phyloP scores from a whole-genome alignment of 1,140 invertebrate species.

The Aphidius ervi region DNA sequence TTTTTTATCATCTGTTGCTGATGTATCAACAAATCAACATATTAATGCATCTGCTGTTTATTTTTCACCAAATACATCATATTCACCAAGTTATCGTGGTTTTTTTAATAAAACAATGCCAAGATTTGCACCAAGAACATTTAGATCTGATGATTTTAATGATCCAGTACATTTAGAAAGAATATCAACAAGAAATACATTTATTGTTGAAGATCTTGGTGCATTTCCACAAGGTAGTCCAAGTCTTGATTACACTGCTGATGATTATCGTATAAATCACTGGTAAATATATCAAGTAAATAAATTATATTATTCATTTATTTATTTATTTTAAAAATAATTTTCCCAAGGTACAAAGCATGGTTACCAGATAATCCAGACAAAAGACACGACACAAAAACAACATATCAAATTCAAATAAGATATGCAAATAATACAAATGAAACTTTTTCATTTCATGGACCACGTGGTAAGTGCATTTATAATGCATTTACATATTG shows the following conservation, averaged over 20 bases:
- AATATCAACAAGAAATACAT: conserved; percentile 88
- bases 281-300: conserved; percentile 60
- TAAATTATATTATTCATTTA: neutral
- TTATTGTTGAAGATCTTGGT: conserved; percentile 77
- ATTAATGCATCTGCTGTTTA: conserved; percentile 93
- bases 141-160: conserved; percentile 87
- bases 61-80: conserved; percentile 91
- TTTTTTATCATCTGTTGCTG: conserved; percentile 89
- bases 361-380: conserved; percentile 86
- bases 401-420: conserved; percentile 85
- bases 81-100: conserved; percentile 89
- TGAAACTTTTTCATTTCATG: conserved; percentile 91
- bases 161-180: conserved; percentile 89
- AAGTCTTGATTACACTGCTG: conserved; percentile 84
- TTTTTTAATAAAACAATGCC: conserved; percentile 97
- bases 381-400: conserved; percentile 87
- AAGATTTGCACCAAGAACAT: conserved; percentile 90
- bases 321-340: conserved; percentile 22
- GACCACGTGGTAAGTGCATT: conserved; percentile 65
- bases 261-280: conserved; percentile 88
- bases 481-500: no score
- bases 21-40: conserved; percentile 87
- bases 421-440: conserved; percentile 94
- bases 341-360: conserved; percentile 59
- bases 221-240: conserved; percentile 69